phyloP scores from a whole-genome alignment of 2,113 vertebrate genomes.

The Hystrix brachyura region DNA sequence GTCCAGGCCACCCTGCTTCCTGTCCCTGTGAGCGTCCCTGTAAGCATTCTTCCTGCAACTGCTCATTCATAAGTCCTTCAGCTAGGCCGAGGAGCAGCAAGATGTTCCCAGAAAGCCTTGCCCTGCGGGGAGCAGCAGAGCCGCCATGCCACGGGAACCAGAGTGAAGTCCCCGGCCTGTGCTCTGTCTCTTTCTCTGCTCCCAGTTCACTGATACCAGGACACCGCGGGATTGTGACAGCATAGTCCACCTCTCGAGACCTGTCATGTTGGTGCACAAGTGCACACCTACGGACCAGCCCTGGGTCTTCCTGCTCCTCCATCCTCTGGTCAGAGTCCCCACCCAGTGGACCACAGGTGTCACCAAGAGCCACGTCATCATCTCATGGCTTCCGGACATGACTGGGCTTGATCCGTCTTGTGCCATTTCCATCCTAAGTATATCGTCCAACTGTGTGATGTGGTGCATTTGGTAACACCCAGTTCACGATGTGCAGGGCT shows the following conservation, averaged over 20 bases:
- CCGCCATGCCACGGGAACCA: too few relatives aligned
- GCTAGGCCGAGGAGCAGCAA: neutral
- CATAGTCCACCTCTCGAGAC: neutral
- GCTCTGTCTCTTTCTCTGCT: neutral
- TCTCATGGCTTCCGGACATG: neutral
- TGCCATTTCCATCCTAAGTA: neutral
- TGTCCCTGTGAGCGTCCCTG: neutral
- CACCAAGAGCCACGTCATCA: rapidly evolving
- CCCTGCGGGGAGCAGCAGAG: neutral
- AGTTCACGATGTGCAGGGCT: neutral
- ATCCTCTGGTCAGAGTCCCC: neutral
- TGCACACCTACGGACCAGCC: neutral
- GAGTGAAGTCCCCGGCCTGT: rapidly evolving
- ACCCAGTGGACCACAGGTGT: neutral
- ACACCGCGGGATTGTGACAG: neutral
- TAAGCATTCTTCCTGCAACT: neutral
- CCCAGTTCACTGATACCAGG: neutral
- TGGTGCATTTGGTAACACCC: neutral
- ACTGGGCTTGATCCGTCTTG: neutral
- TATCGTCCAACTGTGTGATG: neutral
- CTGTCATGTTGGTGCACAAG: too few relatives aligned
- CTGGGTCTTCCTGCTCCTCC: neutral
- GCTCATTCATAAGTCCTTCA: neutral
- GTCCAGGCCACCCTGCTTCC: neutral
- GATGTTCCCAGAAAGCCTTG: neutral